Percentiles rank a stretch among this genome's conserved stretches.
These are phyloP conservation scores for Apeltes quadracus DNA, from an alignment of 2,113 vertebrate genomes.

Conservation along the genomic window DNA sequence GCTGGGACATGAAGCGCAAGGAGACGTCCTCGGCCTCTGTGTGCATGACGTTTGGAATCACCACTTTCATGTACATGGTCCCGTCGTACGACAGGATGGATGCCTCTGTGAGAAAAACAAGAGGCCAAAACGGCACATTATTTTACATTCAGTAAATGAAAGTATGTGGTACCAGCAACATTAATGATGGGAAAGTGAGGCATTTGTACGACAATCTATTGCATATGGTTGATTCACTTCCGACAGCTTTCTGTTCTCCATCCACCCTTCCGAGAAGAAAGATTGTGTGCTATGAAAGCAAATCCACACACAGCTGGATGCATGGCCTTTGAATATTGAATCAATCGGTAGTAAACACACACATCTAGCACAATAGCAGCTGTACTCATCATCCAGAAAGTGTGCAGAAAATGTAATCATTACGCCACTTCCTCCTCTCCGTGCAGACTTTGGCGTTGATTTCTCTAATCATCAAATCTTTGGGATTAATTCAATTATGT, in stretches of 20 bases:
- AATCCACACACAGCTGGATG: neutral
- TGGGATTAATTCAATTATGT: neutral
- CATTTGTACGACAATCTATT: neutral
- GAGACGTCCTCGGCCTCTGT: slow-evolving; percentile 97
- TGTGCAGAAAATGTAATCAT: slow-evolving; percentile 63
- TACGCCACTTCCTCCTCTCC: slow-evolving; percentile 36
- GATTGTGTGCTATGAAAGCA: slow-evolving; percentile 1
- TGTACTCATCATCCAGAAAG: slow-evolving; percentile 34
- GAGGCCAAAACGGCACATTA: neutral
- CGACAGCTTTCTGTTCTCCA: slow-evolving; percentile 39
- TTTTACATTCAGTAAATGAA: neutral
- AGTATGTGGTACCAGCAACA: neutral
- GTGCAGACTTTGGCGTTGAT: neutral
- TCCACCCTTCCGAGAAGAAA: slow-evolving; percentile 11
- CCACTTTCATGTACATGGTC: slow-evolving; percentile 98
- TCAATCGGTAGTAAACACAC: slow-evolving; percentile 4
- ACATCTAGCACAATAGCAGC: slow-evolving; percentile 31
- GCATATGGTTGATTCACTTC: slow-evolving; percentile 16
- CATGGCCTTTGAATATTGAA: slow-evolving; percentile 14
- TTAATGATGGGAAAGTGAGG: neutral
- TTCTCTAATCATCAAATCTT: neutral
- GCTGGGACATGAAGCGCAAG: slow-evolving; percentile 96
- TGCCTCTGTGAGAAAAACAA: slow-evolving; percentile 82
- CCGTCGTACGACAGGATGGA: slow-evolving; percentile 95
- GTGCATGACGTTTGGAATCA: slow-evolving; percentile 93